A percentile compares a stretch with the other conserved stretches of the same genome.
phyloP scores from a whole-genome alignment of 2,797 vertebrate species.

The Telmatherina bonti region DNA sequence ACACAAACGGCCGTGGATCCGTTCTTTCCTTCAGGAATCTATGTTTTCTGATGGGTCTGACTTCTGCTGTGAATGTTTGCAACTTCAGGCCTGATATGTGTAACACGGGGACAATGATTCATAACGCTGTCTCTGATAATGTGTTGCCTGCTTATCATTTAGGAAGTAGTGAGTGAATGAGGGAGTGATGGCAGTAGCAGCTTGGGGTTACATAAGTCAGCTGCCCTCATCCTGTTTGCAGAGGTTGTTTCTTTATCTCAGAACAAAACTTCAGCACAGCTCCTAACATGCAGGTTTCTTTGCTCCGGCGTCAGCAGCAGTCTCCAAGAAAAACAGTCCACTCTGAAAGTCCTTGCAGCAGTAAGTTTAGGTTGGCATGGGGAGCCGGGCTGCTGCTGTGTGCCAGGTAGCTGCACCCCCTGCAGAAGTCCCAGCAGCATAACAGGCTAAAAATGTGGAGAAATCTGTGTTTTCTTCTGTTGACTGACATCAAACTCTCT shows the following conservation, averaged over 20 bases:
- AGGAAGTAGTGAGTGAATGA: conserved; percentile 37
- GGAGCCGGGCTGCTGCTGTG: conserved; percentile 22
- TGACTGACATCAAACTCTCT: not conserved
- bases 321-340: conserved; percentile 63
- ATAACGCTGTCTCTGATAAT: conserved; percentile 9
- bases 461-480: not conserved
- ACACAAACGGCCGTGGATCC: not conserved
- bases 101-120: conserved; percentile 11
- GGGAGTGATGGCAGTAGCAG: conserved; percentile 11
- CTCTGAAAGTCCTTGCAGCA: conserved; percentile 51
- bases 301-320: conserved; percentile 27
- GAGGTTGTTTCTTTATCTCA: conserved; percentile 42
- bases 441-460: conserved; percentile 3
- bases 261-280: conserved; percentile 21
- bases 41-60: not conserved
- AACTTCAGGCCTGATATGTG: not conserved
- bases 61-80: not conserved
- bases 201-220: conserved; percentile 30
- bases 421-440: conserved; percentile 19
- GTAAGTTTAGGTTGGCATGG: conserved; percentile 64
- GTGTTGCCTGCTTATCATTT: conserved; percentile 31
- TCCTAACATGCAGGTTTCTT: conserved; percentile 24
- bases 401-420: conserved; percentile 38
- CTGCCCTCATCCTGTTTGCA: conserved; percentile 43
- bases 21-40: conserved; percentile 2